A percentile compares a stretch with the other conserved stretches of the same genome.
Conservation (phyloP, 2,888 invertebrate species). For the Microplitis deprimator region DNA sequence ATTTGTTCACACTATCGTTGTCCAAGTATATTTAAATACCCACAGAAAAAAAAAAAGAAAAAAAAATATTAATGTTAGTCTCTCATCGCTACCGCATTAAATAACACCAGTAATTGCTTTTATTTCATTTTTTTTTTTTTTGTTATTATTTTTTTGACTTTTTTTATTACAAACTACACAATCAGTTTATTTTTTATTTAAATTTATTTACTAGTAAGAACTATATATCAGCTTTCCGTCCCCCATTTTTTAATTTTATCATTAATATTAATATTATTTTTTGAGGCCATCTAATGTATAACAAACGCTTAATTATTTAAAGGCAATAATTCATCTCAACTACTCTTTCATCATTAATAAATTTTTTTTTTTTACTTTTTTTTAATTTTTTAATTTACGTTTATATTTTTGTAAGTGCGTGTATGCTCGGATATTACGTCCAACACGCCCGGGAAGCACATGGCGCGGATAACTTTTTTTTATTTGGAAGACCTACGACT, state of each 20-base stretch:
- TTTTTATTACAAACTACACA: conserved; percentile 26
- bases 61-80: background rate
- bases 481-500: conserved; percentile 38
- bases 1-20: conserved; percentile 1
- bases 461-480: conserved; percentile 43
- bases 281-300: conserved; percentile 47
- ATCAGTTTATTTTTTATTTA: conserved; percentile 26
- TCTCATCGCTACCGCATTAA: background rate
- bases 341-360: conserved; percentile 17
- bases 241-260: background rate
- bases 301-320: conserved; percentile 50
- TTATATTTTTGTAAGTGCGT: conserved; percentile 24
- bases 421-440: conserved; percentile 7
- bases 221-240: conserved; percentile 28
- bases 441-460: conserved; percentile 40
- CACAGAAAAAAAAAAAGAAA: background rate
- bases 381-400: conserved; percentile 13
- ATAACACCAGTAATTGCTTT: conserved; percentile 13
- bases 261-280: conserved; percentile 30
- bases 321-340: conserved; percentile 46
- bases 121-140: conserved; percentile 4
- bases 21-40: conserved; percentile 1
- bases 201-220: conserved; percentile 32
- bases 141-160: conserved; percentile 6
- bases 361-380: conserved; percentile 28